Percentiles rank a stretch among this genome's conserved stretches.
These are phyloP conservation scores for Drosophila willistoni DNA, from an alignment of 1,140 invertebrate species.

Conservation along the genomic window DNA sequence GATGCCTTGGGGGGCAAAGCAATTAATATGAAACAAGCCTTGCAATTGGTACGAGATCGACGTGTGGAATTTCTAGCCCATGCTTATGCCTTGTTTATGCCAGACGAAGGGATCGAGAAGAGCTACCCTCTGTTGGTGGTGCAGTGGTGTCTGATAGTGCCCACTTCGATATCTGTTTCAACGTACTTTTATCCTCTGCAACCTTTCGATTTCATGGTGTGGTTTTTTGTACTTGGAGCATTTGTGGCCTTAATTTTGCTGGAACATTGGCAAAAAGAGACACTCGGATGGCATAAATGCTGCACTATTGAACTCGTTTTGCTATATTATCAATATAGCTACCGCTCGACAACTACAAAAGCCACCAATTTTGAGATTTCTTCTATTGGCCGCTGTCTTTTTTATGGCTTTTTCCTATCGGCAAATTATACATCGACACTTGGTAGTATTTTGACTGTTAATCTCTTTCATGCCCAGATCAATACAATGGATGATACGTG, in stretches of 20 bases:
- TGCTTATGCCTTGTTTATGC: no score
- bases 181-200: slow-evolving; percentile 64
- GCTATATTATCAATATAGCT: slow-evolving; percentile 68
- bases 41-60: no score
- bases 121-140: no score
- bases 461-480: no score
- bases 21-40: no score
- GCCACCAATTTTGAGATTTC: slow-evolving; percentile 46
- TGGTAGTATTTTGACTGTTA: no score
- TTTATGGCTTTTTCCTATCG: slow-evolving; percentile 69
- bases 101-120: no score
- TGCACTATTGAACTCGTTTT: slow-evolving; percentile 47
- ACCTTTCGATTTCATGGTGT: slow-evolving; percentile 61
- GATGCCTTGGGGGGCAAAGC: no score
- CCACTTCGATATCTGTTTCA: slow-evolving; percentile 54
- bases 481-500: no score
- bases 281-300: not conserved
- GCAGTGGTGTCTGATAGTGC: slow-evolving; percentile 77
- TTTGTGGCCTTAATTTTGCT: slow-evolving; percentile 38
- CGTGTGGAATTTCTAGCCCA: no score
- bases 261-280: slow-evolving; percentile 22
- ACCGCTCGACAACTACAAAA: slow-evolving; percentile 48
- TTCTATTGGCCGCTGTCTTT: slow-evolving; percentile 59
- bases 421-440: slow-evolving; percentile 73
- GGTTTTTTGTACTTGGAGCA: slow-evolving; percentile 56